A percentile compares a stretch with the other conserved stretches of the same genome.
Conservation (phyloP, 2,113 vertebrate species). For the Halcyon senegalensis region DNA sequence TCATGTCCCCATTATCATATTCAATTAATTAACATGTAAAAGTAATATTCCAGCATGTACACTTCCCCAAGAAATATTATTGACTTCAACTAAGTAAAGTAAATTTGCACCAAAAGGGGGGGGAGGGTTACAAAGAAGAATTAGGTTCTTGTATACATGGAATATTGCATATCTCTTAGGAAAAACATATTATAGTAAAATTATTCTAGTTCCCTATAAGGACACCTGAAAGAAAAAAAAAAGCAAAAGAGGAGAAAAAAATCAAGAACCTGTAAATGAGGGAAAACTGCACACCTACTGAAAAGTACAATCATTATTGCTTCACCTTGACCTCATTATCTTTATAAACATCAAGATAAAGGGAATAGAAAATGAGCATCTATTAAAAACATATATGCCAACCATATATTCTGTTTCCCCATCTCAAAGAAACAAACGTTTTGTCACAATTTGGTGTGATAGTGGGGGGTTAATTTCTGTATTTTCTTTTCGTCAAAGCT, state of each 20-base stretch:
- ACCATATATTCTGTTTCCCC: neutral
- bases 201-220: neutral
- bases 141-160: neutral
- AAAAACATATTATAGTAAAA: constrained; percentile 7
- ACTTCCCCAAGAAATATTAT: constrained; percentile 44
- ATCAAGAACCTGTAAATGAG: neutral
- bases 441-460: neutral
- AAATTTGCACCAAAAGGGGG: constrained; percentile 15
- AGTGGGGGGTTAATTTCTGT: neutral
- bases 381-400: neutral
- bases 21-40: constrained; percentile 73
- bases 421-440: neutral
- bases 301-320: neutral
- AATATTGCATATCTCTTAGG: neutral
- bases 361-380: neutral
- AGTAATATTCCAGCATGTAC: constrained; percentile 57
- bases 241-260: neutral
- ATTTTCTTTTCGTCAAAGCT: neutral
- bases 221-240: neutral
- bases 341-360: neutral
- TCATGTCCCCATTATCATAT: constrained; percentile 75
- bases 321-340: neutral
- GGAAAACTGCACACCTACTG: neutral
- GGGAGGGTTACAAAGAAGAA: constrained; percentile 1
- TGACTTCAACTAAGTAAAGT: constrained; percentile 60